Evolutionary conservation across 2,888 invertebrate genomes (phyloP), one percentile per base, ranked within the genome.

Genomic region (Lysandra bellargus): DNA sequence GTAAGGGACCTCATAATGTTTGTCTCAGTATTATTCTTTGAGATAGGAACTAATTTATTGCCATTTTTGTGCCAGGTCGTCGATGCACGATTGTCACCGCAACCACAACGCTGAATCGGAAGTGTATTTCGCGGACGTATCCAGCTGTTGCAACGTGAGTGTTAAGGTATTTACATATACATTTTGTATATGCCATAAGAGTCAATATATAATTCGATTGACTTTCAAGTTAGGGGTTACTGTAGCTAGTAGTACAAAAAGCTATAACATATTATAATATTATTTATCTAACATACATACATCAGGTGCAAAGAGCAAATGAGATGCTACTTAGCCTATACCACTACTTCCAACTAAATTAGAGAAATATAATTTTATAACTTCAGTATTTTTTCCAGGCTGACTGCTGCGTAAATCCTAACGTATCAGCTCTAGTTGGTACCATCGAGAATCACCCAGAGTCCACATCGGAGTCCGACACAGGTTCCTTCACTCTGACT

Each of bases 111-210:
- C 97, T 0, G 98, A 98, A 86, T 97, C 97, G 0, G 98, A 98
- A 87, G 96, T 98, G 0, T 98, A 98, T 87, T 98, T 98, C 85
- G 98, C 97, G 0, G 98, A 98, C 84, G 98, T 97, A 0, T 97
- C 97, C 44, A 97, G 97, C 80, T 98, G 98, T 85, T 98, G 97
- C 85, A 97, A 97, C 85, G 96, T 96, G 78, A 97, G 97, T 4
- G 95, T 97, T 0, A 95, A 96, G 90, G 93, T 94, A 85, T 78
- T 44, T 72, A 37, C 37, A 37, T 37, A 37, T 37, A 37, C 84
- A 37, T 72, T 75, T 72, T 37, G 37, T 17, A 17, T 73, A 44
- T 14, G 53, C 4, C 53, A 53, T 53, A 14, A 53, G 53, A 12
- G 1, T 53, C 14, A 4, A 53, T 14, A 44, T 44, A 44, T 40